Percentiles rank a stretch among this genome's conserved stretches.
These are phyloP conservation scores for Carassius auratus DNA, from an alignment of 2,113 vertebrate genomes.

Conservation along the genomic window DNA sequence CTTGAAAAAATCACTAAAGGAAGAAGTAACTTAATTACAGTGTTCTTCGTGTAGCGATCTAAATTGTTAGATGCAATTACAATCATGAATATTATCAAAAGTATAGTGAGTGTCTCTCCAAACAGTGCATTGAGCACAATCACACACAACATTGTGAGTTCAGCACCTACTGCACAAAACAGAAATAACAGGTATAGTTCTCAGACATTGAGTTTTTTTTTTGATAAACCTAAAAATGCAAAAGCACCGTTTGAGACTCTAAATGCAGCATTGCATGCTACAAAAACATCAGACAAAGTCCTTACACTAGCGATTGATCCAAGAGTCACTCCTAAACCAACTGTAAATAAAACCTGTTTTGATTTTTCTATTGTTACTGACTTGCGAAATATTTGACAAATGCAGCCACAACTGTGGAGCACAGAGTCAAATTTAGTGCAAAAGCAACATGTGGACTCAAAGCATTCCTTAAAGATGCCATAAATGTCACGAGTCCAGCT, in stretches of 20 bases:
- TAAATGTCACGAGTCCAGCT: neutral
- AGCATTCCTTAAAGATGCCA: neutral
- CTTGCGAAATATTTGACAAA: no score
- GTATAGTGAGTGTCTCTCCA: neutral
- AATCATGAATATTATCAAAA: neutral
- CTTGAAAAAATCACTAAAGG: neutral
- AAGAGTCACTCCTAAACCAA: neutral
- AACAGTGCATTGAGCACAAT: neutral
- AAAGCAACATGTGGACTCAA: conserved; percentile 12
- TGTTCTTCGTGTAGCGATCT: neutral
- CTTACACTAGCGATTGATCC: neutral
- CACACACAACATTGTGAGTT: neutral
- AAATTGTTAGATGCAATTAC: neutral
- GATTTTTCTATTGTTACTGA: neutral
- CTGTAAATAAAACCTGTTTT: neutral
- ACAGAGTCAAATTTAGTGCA: conserved; percentile 6
- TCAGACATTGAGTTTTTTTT: neutral
- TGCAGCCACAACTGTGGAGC: neutral
- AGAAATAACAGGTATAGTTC: neutral
- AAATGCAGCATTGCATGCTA: neutral
- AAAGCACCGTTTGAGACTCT: neutral
- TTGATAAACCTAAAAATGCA: neutral
- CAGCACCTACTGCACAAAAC: neutral
- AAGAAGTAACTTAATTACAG: neutral
- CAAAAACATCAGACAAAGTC: neutral